Conservation (phyloP, 2,888 invertebrate species). For the Cerceris rybyensis region DNA sequence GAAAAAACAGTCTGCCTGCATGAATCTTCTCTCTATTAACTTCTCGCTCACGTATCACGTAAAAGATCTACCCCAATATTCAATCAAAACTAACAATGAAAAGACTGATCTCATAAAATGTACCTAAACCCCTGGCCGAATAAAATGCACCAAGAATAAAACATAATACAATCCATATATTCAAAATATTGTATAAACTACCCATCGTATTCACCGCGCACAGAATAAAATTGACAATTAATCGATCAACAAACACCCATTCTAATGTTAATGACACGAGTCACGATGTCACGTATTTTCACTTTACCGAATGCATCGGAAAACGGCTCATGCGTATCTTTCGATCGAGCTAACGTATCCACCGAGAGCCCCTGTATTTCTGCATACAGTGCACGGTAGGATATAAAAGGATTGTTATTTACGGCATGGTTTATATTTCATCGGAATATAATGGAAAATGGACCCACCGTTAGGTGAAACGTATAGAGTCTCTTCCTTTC, state of each 20-base stretch:
- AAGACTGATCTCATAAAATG: too few relatives aligned
- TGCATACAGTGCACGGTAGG: constrained; percentile 39
- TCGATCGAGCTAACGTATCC: constrained; percentile 51
- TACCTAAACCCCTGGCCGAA: too few relatives aligned
- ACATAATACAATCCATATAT: background rate
- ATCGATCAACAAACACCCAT: constrained; percentile 31
- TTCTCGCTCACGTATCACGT: too few relatives aligned
- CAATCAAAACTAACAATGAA: too few relatives aligned
- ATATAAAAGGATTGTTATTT: constrained; percentile 72
- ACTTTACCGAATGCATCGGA: constrained; percentile 58
- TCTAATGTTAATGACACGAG: constrained; percentile 57
- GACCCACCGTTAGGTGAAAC: constrained; percentile 61
- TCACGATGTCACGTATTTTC: constrained; percentile 54
- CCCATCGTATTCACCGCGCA: constrained; percentile 2
- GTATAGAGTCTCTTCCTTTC: constrained; percentile 47
- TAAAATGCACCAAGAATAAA: background rate
- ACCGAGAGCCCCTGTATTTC: constrained; percentile 2
- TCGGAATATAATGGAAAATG: constrained; percentile 72
- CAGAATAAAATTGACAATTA: constrained; percentile 30
- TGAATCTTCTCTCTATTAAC: too few relatives aligned
- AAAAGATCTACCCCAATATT: too few relatives aligned
- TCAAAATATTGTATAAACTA: background rate
- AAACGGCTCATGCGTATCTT: constrained; percentile 60
- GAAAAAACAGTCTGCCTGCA: too few relatives aligned
- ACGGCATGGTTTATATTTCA: constrained; percentile 71